These are phyloP conservation scores for Yponomeuta evonymella DNA, from an alignment of 2,888 invertebrate species.

Conservation along the genomic window DNA sequence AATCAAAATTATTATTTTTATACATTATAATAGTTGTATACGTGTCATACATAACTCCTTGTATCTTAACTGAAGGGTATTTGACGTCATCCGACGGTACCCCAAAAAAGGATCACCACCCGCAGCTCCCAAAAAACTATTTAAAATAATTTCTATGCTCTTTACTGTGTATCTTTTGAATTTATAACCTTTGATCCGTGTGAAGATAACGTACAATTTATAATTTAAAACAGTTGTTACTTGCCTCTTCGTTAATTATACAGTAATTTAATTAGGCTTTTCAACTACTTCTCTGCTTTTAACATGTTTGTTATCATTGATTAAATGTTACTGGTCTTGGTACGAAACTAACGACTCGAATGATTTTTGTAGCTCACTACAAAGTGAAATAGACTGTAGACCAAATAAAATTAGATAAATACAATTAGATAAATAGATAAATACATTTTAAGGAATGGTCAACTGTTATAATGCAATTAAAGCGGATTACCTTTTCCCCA, in stretches of 20 bases:
- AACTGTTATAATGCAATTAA: no score
- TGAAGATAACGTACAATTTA: background rate
- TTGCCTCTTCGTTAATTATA: constrained; percentile 19
- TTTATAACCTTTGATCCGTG: constrained; percentile 4
- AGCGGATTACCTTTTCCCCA: no score
- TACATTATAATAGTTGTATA: no score
- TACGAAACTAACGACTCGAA: background rate
- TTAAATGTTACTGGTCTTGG: background rate
- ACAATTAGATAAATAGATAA: no score
- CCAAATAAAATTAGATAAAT: background rate
- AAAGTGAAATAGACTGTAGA: background rate
- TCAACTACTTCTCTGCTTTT: background rate
- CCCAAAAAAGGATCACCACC: no score
- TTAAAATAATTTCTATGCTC: background rate
- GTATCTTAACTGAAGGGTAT: no score
- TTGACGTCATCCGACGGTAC: no score
- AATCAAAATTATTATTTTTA: no score
- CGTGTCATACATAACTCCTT: no score
- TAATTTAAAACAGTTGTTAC: background rate
- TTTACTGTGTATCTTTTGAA: constrained; percentile 1
- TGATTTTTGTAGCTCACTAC: background rate
- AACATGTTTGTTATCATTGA: background rate
- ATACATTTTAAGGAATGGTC: no score
- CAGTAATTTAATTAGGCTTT: constrained; percentile 22
- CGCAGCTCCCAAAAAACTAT: background rate